phyloP scores from a whole-genome alignment of 2,888 invertebrate genomes.

The Idaea dimidiata region DNA sequence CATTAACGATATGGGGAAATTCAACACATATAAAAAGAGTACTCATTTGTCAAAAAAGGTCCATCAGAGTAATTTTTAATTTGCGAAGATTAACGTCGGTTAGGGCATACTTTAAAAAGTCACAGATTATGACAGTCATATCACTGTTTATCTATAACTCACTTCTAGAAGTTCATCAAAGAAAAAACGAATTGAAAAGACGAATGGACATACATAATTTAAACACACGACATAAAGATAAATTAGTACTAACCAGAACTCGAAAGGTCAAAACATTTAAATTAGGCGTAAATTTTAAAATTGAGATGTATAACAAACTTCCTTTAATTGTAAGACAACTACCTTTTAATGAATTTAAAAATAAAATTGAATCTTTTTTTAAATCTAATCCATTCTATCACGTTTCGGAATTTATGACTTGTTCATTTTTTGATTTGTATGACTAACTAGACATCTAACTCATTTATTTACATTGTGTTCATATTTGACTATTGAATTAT shows the following conservation, averaged over 20 bases:
- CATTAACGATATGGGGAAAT: constrained; percentile 4
- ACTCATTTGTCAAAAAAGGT: constrained; percentile 2
- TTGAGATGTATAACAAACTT: neutral
- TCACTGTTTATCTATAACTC: neutral
- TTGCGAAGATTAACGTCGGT: neutral
- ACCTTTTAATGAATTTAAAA: neutral
- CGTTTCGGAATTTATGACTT: neutral
- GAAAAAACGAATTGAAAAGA: neutral
- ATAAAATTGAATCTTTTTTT: neutral
- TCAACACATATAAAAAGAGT: constrained; percentile 1
- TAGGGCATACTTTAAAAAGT: neutral
- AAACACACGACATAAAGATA: neutral
- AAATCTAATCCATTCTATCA: neutral
- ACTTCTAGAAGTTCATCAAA: neutral
- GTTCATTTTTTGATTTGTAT: neutral
- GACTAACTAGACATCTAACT: neutral
- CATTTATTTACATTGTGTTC: neutral
- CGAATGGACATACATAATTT: neutral
- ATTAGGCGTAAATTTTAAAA: neutral
- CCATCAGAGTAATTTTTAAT: neutral
- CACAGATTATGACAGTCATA: neutral
- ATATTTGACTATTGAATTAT: too few species aligned
- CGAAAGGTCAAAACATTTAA: neutral
- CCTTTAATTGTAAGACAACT: neutral
- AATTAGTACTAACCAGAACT: neutral